These are phyloP conservation scores for Globia sparganii DNA, from an alignment of 2,888 invertebrate genomes.

Conservation along the genomic window DNA sequence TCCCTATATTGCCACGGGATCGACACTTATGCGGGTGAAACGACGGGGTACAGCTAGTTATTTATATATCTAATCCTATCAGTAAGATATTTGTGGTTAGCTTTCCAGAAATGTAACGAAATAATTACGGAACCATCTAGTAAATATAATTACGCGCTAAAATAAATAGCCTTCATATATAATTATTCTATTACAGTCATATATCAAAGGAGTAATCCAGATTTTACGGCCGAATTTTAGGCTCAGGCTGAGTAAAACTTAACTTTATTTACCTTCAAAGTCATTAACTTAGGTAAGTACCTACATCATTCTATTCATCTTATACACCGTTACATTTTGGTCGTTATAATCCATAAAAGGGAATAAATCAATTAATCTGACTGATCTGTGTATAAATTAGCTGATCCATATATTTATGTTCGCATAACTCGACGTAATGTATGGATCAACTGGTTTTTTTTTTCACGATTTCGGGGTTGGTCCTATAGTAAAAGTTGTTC, in stretches of 20 bases:
- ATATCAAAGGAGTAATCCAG: conserved; percentile 45
- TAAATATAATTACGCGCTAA: conserved; percentile 21
- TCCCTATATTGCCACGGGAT: too few species aligned
- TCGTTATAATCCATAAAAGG: too few species aligned
- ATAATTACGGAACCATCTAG: neutral
- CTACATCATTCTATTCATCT: conserved; percentile 10
- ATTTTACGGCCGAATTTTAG: conserved; percentile 35
- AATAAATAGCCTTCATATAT: conserved; percentile 24
- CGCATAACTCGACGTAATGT: too few species aligned
- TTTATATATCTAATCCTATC: neutral
- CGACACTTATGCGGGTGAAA: too few species aligned
- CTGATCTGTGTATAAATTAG: too few species aligned
- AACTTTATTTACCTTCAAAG: conserved; percentile 48
- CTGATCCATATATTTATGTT: too few species aligned
- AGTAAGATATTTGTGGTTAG: neutral
- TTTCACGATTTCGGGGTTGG: too few species aligned
- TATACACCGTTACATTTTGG: too few species aligned
- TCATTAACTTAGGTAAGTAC: conserved; percentile 19
- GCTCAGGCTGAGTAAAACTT: conserved; percentile 5
- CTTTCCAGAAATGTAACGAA: neutral
- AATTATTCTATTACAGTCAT: conserved; percentile 25
- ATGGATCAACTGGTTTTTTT: too few species aligned
- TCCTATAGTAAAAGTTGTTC: too few species aligned
- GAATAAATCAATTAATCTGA: too few species aligned
- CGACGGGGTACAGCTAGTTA: too few species aligned